Evolutionary conservation across 2,888 invertebrate species (phyloP).

Genomic region (Leucophenga maculata): DNA sequence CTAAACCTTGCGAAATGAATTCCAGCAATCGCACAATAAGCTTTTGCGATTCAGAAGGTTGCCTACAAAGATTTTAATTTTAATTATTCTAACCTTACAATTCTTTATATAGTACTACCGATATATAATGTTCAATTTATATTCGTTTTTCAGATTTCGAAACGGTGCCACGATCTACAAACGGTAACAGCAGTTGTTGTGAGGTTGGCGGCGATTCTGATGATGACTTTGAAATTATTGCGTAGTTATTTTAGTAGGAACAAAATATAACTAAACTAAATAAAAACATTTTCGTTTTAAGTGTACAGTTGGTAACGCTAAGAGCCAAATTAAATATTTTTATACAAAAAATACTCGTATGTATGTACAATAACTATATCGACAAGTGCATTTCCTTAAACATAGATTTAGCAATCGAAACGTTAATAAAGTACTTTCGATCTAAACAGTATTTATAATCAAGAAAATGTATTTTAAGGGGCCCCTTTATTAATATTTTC

Average conservation of each 20-base stretch:
- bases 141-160: constrained; percentile 53
- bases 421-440: no score
- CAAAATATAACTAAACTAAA: neutral
- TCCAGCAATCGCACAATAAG: constrained; percentile 38
- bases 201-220: constrained; percentile 81
- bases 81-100: constrained; percentile 14
- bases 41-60: constrained; percentile 54
- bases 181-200: constrained; percentile 55
- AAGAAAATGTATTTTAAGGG: no score
- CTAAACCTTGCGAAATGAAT: neutral
- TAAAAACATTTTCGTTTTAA: neutral
- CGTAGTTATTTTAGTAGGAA: constrained; percentile 71
- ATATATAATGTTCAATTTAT: neutral
- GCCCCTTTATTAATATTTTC: no score
- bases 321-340: neutral
- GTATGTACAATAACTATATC: neutral
- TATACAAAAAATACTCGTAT: constrained; percentile 1
- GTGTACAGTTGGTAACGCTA: neutral
- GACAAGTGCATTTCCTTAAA: neutral
- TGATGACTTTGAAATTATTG: constrained; percentile 87
- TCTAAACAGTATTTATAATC: no score
- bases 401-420: no score
- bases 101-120: neutral
- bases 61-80: neutral
- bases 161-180: constrained; percentile 34